Evolutionary conservation across 2,888 invertebrate genomes (phyloP).

Genomic region (Eumerus sabulonum): DNA sequence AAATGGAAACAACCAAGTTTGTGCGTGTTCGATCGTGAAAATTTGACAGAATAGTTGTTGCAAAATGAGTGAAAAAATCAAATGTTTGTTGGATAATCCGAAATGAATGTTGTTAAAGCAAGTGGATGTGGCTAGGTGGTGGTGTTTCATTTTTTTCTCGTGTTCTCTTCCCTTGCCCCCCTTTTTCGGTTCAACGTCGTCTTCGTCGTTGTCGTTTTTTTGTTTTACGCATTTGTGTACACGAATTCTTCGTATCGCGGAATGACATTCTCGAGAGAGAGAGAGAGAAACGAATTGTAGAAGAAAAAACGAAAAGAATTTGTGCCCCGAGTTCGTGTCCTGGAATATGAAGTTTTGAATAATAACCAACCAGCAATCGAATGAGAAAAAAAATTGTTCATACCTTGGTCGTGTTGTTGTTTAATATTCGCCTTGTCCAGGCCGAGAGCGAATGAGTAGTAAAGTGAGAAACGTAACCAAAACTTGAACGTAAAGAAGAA

Average conservation of each 20-base stretch:
- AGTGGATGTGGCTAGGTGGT: background rate
- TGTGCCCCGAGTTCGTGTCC: too few species aligned
- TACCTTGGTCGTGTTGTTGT: too few species aligned
- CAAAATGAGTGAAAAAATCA: background rate
- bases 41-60: background rate
- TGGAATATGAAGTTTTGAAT: too few species aligned
- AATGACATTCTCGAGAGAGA: conserved; percentile 57
- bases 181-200: too few species aligned
- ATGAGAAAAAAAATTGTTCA: too few species aligned
- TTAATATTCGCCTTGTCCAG: too few species aligned
- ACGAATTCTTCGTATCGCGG: conserved; percentile 57
- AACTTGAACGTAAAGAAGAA: conserved; percentile 26
- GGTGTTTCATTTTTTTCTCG: too few species aligned
- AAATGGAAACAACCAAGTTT: too few species aligned
- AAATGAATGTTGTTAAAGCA: conserved; percentile 9
- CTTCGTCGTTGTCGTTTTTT: background rate
- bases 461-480: background rate
- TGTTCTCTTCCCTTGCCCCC: too few species aligned
- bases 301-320: conserved; percentile 37
- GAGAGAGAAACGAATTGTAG: conserved; percentile 26
- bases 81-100: conserved; percentile 1
- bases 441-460: too few species aligned
- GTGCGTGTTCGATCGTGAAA: background rate
- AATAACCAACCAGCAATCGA: too few species aligned
- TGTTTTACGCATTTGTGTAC: conserved; percentile 51